These are phyloP conservation scores for Dinocampus coccinellae DNA, from an alignment of 2,888 invertebrate genomes.

Conservation along the genomic window DNA sequence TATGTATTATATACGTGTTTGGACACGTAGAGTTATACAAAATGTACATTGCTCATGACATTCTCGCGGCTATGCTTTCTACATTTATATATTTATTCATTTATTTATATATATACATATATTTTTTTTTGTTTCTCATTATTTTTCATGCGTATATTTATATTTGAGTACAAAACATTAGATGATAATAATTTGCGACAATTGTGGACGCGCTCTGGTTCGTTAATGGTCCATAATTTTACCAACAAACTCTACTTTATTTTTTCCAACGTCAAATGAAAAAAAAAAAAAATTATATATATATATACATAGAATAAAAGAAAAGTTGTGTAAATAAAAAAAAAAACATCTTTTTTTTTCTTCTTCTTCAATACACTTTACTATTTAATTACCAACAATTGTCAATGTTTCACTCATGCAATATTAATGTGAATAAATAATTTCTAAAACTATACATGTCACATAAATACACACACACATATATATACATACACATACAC, in stretches of 20 bases:
- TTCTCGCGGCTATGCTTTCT: conserved; percentile 59
- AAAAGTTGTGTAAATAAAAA: not conserved
- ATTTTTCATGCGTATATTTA: no score
- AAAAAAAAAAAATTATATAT: no score
- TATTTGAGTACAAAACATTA: not conserved
- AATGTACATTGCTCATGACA: conserved; percentile 11
- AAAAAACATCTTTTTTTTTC: no score
- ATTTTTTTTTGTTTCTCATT: no score
- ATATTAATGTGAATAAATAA: no score
- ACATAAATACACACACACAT: no score
- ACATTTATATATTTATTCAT: conserved; percentile 41
- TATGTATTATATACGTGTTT: conserved; percentile 10
- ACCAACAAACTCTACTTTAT: not conserved
- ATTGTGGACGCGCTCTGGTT: conserved; percentile 59
- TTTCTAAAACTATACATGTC: no score
- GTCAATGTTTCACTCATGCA: no score
- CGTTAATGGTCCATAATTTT: conserved; percentile 42
- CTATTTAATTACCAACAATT: no score
- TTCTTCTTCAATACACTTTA: no score
- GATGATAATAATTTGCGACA: conserved; percentile 55
- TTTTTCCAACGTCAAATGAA: not conserved
- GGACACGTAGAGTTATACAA: conserved; percentile 1
- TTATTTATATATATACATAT: not conserved
- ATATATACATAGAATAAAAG: no score
- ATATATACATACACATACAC: no score